Conservation (phyloP, 1,140 invertebrate species). For the Harpegnathos saltator region DNA sequence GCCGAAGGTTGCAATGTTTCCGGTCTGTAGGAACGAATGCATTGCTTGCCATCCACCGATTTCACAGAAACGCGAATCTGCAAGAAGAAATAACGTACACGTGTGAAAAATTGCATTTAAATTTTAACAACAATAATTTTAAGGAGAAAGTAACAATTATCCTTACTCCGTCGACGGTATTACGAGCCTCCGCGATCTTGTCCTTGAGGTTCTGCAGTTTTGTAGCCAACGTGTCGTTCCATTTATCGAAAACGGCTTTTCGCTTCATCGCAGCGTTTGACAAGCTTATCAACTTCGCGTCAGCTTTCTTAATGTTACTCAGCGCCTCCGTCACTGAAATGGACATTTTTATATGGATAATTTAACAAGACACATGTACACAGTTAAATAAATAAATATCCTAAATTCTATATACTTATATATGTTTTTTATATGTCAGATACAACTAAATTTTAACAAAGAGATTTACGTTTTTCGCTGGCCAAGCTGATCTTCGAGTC, state of each 20-base stretch:
- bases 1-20: conserved; percentile 88
- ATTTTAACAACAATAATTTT: background rate
- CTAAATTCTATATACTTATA: no score
- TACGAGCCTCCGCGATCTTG: conserved; percentile 91
- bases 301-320: conserved; percentile 86
- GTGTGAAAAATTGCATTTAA: background rate
- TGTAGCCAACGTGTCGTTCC: conserved; percentile 87
- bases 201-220: conserved; percentile 90
- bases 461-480: conserved; percentile 80
- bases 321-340: conserved; percentile 87
- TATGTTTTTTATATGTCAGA: background rate
- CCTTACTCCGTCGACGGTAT: conserved; percentile 93
- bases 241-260: conserved; percentile 87
- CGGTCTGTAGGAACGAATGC: conserved; percentile 91
- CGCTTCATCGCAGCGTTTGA: conserved; percentile 86
- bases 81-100: conserved; percentile 55
- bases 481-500: conserved; percentile 86
- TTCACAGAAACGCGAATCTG: conserved; percentile 94
- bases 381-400: background rate
- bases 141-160: background rate
- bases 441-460: background rate
- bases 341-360: background rate
- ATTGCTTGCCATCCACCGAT: conserved; percentile 87
- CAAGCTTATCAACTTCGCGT: conserved; percentile 86
- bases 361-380: no score